Conservation (phyloP, 2,888 invertebrate genomes). For the Euzophera pinguis region DNA sequence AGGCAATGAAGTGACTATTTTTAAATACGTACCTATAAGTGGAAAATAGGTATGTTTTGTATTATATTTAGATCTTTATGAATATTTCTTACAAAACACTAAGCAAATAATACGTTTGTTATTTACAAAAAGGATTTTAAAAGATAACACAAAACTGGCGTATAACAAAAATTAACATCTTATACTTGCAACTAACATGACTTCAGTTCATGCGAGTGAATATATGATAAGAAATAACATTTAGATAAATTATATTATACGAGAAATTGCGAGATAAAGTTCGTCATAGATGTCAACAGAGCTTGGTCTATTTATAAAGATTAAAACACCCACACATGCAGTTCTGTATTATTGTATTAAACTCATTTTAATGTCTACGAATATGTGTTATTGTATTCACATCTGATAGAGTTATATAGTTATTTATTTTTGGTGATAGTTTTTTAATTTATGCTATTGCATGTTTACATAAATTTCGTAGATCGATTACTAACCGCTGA, state of each 20-base stretch:
- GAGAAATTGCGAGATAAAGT: background rate
- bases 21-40: too few relatives aligned
- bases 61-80: too few relatives aligned
- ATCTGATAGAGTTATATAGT: background rate
- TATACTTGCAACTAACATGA: background rate
- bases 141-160: too few relatives aligned
- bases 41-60: too few relatives aligned
- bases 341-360: background rate
- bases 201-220: background rate
- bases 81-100: background rate
- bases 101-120: too few relatives aligned
- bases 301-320: background rate
- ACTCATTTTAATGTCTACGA: background rate
- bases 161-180: too few relatives aligned
- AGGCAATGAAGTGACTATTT: too few relatives aligned
- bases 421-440: too few relatives aligned
- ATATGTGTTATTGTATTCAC: background rate
- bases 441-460: too few relatives aligned
- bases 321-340: background rate
- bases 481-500: too few relatives aligned
- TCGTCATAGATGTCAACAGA: background rate
- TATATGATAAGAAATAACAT: conserved; percentile 2
- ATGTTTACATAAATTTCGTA: too few relatives aligned
- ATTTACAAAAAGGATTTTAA: too few relatives aligned
- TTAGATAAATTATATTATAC: background rate